Percentiles rank a stretch among this genome's conserved stretches.
phyloP scores from a whole-genome alignment of 2,113 vertebrate species.

The Antechinus flavipes region DNA sequence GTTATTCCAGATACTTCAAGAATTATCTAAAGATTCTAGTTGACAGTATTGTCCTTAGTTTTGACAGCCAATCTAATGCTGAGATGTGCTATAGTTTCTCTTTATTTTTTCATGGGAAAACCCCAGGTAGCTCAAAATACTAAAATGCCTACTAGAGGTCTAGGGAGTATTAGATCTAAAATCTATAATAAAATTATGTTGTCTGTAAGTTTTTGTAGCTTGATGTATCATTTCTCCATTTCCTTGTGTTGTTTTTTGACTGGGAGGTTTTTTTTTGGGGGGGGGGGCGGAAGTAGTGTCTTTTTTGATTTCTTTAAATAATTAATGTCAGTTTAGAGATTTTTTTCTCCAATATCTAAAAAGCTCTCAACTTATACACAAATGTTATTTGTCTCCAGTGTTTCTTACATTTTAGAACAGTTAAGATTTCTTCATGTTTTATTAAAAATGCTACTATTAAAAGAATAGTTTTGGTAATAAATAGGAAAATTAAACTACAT shows the following conservation, averaged over 20 bases:
- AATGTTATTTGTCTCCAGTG: slow-evolving; percentile 16
- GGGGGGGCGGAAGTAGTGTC: too few relatives aligned
- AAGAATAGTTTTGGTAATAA: slow-evolving; percentile 64
- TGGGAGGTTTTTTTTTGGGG: neutral
- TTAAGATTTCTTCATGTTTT: slow-evolving; percentile 47
- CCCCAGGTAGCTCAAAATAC: neutral
- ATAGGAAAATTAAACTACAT: slow-evolving; percentile 62
- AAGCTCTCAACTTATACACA: neutral
- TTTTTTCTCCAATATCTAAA: slow-evolving; percentile 27
- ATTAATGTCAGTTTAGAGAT: slow-evolving; percentile 53
- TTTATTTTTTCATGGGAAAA: neutral
- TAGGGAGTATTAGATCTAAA: neutral
- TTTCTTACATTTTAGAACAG: slow-evolving; percentile 32
- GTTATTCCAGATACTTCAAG: neutral
- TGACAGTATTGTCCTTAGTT: neutral
- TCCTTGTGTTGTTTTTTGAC: neutral
- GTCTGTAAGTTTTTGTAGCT: neutral
- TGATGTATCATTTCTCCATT: slow-evolving; percentile 20
- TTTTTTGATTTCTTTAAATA: slow-evolving; percentile 53
- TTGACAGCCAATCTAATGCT: neutral
- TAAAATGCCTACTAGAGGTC: neutral
- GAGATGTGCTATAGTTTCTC: neutral
- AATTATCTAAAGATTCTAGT: neutral
- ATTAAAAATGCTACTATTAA: slow-evolving; percentile 64
- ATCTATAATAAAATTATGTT: neutral